A percentile compares a stretch with the other conserved stretches of the same genome.
These are phyloP conservation scores for Contarinia nasturtii DNA, from an alignment of 1,140 invertebrate species.

Conservation along the genomic window DNA sequence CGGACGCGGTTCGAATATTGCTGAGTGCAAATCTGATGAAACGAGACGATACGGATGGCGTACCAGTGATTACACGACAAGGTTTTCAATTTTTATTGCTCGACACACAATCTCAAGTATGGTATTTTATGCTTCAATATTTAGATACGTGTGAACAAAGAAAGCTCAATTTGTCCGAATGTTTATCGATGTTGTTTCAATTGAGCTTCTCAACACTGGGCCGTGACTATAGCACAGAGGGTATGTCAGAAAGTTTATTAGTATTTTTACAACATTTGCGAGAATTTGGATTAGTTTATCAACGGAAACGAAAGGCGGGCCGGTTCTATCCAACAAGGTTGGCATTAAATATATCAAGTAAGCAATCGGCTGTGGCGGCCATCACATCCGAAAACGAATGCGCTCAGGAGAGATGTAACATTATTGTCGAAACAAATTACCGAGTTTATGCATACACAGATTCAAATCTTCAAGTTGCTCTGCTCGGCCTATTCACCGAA, in stretches of 20 bases:
- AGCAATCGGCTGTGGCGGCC: slow-evolving; percentile 8
- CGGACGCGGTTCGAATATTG: slow-evolving; percentile 80
- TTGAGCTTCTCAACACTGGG: slow-evolving; percentile 90
- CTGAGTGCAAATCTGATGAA: slow-evolving; percentile 86
- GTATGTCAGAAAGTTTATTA: slow-evolving; percentile 71
- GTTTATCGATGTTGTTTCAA: slow-evolving; percentile 86
- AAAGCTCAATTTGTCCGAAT: slow-evolving; percentile 73
- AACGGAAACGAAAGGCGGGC: slow-evolving; percentile 80
- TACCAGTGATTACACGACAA: slow-evolving; percentile 72
- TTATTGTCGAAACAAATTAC: slow-evolving; percentile 95
- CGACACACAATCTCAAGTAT: slow-evolving; percentile 59
- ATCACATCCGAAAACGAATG: slow-evolving; percentile 20
- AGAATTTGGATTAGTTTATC: slow-evolving; percentile 94
- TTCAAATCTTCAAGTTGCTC: slow-evolving; percentile 78
- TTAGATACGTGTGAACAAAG: slow-evolving; percentile 75
- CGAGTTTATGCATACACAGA: slow-evolving; percentile 91
- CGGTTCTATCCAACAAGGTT: slow-evolving; percentile 89
- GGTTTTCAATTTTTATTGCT: slow-evolving; percentile 92
- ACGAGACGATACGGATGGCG: slow-evolving; percentile 61
- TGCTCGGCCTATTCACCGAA: slow-evolving; percentile 82
- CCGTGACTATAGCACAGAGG: slow-evolving; percentile 88
- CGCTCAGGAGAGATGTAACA: slow-evolving; percentile 48
- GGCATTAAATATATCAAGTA: slow-evolving; percentile 65
- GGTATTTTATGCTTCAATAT: slow-evolving; percentile 94
- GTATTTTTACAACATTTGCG: slow-evolving; percentile 87